These are phyloP conservation scores for Drosophila villosipedis DNA, from an alignment of 2,888 invertebrate genomes.

Conservation along the genomic window DNA sequence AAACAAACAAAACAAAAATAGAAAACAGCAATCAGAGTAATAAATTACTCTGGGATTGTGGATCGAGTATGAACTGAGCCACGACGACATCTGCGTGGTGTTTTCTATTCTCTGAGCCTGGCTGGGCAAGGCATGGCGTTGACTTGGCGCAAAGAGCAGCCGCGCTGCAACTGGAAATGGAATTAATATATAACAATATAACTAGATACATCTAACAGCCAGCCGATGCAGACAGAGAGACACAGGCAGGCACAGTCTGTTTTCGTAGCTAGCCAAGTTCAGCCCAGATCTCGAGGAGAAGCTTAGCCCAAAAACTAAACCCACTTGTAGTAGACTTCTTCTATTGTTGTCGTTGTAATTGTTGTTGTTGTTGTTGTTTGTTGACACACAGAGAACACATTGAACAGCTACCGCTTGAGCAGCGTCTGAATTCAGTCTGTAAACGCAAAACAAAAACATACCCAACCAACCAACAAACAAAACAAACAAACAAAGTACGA, in stretches of 20 bases:
- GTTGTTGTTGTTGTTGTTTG: slow-evolving; percentile 17
- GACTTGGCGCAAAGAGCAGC: slow-evolving; percentile 35
- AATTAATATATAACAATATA: slow-evolving; percentile 1
- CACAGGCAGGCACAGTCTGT: slow-evolving; percentile 22
- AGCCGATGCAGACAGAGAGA: neutral
- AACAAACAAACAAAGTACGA: slow-evolving; percentile 23
- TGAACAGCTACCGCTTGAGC: slow-evolving; percentile 41
- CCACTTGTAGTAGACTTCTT: slow-evolving; percentile 56
- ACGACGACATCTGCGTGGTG: neutral
- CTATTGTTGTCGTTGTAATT: slow-evolving; percentile 2
- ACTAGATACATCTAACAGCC: neutral
- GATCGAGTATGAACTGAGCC: slow-evolving; percentile 18
- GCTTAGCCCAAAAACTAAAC: slow-evolving; percentile 23
- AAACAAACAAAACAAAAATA: slow-evolving; percentile 19
- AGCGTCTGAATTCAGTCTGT: slow-evolving; percentile 49
- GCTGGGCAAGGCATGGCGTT: slow-evolving; percentile 35
- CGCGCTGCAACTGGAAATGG: slow-evolving; percentile 7
- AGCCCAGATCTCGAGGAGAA: slow-evolving; percentile 28
- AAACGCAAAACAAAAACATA: slow-evolving; percentile 43
- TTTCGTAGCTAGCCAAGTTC: slow-evolving; percentile 19
- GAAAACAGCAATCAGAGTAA: slow-evolving; percentile 20
- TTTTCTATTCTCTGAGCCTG: slow-evolving; percentile 14
- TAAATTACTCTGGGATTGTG: slow-evolving; percentile 37
- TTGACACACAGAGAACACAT: slow-evolving; percentile 39
- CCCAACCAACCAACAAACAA: slow-evolving; percentile 23